phyloP scores from a whole-genome alignment of 2,888 invertebrate genomes.

The Choreutis nemorana region DNA sequence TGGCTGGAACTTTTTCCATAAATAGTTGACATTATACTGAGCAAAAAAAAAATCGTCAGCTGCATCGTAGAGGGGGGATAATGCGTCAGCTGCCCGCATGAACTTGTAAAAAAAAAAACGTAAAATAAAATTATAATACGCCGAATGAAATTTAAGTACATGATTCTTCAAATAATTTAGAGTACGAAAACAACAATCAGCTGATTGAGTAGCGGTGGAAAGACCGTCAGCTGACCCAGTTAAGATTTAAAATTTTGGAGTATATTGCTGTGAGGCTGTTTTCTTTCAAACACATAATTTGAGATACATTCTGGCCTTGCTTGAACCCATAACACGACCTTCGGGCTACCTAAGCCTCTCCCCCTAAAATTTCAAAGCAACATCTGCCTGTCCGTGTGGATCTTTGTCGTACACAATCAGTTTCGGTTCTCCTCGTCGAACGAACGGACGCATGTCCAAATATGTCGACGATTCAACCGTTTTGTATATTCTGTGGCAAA shows the following conservation, averaged over 20 bases:
- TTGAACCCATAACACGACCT: not conserved
- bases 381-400: not conserved
- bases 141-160: constrained; percentile 1
- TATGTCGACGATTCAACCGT: not conserved
- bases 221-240: constrained; percentile 2
- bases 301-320: not conserved
- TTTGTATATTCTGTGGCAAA: constrained; percentile 2
- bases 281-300: not conserved
- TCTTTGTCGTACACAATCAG: not conserved
- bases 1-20: constrained; percentile 1
- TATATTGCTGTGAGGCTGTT: constrained; percentile 1
- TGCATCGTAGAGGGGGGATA: constrained; percentile 1
- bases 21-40: constrained; percentile 1
- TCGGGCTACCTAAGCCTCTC: constrained; percentile 1
- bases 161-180: constrained; percentile 1
- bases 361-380: constrained; percentile 1
- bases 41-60: not conserved
- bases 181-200: constrained; percentile 3
- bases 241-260: constrained; percentile 1
- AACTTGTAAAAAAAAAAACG: not conserved
- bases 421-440: constrained; percentile 1
- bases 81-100: constrained; percentile 1
- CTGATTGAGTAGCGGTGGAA: constrained; percentile 2
- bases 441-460: constrained; percentile 2
- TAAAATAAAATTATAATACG: not conserved